phyloP scores from a whole-genome alignment of 2,888 invertebrate species.

The Globia sparganii region DNA sequence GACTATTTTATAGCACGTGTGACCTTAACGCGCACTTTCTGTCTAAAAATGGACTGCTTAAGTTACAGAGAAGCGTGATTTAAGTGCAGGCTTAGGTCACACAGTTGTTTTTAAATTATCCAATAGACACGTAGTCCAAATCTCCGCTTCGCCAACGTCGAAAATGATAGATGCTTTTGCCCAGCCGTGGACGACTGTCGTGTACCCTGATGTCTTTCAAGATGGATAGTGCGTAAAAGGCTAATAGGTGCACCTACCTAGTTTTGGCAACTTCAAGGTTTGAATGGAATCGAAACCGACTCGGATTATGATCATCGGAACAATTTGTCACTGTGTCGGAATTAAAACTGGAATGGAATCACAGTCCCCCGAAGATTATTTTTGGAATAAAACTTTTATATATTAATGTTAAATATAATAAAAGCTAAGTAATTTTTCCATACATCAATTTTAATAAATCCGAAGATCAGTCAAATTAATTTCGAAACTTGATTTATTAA shows the following conservation, averaged over 20 bases:
- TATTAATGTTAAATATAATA: no score
- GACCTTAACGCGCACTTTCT: no score
- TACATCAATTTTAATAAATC: not conserved
- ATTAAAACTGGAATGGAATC: no score
- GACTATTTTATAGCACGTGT: no score
- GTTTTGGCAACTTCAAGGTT: no score
- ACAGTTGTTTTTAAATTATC: not conserved
- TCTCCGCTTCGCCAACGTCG: not conserved
- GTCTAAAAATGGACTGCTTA: no score
- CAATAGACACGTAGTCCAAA: not conserved
- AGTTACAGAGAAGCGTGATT: no score
- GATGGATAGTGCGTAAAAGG: not conserved
- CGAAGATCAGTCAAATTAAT: constrained; percentile 8
- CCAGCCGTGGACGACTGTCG: not conserved
- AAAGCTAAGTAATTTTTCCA: not conserved
- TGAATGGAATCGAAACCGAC: not conserved
- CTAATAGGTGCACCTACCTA: no score
- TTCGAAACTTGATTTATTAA: constrained; percentile 12
- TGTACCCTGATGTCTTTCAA: not conserved
- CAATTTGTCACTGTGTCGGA: not conserved
- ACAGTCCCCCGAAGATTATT: not conserved
- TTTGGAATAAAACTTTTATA: not conserved
- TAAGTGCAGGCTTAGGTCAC: no score
- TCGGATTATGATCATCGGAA: not conserved
- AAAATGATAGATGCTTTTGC: not conserved